phyloP scores from a whole-genome alignment of 2,113 vertebrate genomes.

The Pseudois nayaur region DNA sequence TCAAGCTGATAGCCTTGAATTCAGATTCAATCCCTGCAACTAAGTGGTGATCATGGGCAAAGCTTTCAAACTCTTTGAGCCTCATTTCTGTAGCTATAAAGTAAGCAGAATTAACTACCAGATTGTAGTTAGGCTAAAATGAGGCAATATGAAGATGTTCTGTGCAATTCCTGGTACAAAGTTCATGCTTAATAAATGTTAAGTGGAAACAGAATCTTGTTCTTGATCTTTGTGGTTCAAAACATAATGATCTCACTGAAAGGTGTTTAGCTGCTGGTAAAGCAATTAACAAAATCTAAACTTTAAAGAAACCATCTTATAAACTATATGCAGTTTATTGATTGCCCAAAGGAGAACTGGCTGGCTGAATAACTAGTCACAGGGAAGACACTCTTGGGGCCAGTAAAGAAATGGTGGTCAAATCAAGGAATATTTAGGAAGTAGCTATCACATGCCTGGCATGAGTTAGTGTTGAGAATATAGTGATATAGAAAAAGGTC shows the following conservation, averaged over 20 bases:
- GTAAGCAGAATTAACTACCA: not conserved
- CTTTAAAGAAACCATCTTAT: not conserved
- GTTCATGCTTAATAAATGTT: not conserved
- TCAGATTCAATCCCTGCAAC: not conserved
- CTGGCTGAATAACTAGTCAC: not conserved
- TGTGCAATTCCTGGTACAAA: not conserved
- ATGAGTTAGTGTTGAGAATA: not conserved
- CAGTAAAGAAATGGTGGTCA: not conserved
- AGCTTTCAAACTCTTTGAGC: not conserved
- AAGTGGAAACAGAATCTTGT: not conserved
- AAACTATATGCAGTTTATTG: not conserved
- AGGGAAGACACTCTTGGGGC: not conserved
- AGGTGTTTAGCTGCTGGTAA: not conserved
- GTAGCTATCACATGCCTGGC: not conserved
- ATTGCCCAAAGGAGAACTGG: not conserved
- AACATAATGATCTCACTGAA: not conserved
- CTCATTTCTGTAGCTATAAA: conserved; percentile 17
- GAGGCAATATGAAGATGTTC: not conserved
- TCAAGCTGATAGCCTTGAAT: not conserved
- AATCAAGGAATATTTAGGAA: not conserved
- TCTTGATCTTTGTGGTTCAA: not conserved
- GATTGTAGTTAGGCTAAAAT: not conserved
- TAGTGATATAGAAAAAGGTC: not conserved
- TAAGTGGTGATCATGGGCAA: not conserved
- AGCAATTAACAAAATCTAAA: not conserved